Conservation (phyloP, 2,113 vertebrate species). For the Pygoscelis antarcticus region DNA sequence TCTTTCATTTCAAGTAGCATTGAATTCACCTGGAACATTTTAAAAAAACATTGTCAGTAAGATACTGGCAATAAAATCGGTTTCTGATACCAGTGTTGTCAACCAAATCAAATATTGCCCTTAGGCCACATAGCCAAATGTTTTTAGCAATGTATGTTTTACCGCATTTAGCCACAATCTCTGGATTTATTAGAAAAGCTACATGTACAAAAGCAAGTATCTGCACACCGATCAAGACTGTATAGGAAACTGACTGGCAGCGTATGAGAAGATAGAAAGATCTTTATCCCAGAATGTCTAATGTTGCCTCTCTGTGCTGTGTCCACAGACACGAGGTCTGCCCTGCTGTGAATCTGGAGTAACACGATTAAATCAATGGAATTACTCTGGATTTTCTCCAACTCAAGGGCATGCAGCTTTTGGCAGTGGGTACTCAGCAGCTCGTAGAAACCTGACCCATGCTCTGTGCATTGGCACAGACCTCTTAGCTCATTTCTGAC, state of each 20-base stretch:
- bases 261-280: accelerated
- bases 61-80: neutral
- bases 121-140: neutral
- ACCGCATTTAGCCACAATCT: neutral
- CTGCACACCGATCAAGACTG: neutral
- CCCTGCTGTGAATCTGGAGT: neutral
- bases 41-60: neutral
- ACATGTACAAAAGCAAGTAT: neutral
- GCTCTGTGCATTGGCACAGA: neutral
- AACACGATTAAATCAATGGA: neutral
- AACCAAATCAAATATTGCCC: neutral
- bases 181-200: neutral
- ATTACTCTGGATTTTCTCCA: slow-evolving; percentile 24
- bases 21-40: neutral
- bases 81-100: neutral
- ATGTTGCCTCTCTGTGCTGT: neutral
- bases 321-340: neutral
- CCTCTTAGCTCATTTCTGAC: neutral
- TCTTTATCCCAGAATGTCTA: neutral
- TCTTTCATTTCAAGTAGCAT: neutral
- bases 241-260: neutral
- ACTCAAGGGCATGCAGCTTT: neutral
- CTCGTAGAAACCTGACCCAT: neutral
- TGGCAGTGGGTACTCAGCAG: neutral
- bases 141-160: neutral